Base-by-base conservation (phyloP, 2,797 vertebrate genomes). In the Schizopygopsis pylzovi region DNA sequence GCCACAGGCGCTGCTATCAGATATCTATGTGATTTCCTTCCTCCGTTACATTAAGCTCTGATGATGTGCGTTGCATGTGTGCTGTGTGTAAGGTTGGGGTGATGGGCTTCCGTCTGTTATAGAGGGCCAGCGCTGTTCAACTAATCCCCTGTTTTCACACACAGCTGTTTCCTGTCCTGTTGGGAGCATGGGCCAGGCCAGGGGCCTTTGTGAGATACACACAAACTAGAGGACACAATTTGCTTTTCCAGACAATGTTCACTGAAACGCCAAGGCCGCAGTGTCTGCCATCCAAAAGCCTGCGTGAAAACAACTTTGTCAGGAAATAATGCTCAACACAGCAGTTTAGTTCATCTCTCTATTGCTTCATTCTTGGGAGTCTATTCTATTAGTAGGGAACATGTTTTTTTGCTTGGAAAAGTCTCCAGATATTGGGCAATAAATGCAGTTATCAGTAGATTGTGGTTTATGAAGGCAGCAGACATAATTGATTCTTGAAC, bases 231-330 rank as follows among this genome's bases (percentile, higher is more conserved):
- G 80, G 90, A 89, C 92, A 90, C 91, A 90, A 92, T 85, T 86
- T 91, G 85, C 91, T 93, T 90, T 93, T 92, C 88, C 67, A 89
- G 84, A 90, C 90, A 91, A 89, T 90, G 56, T 75, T 79, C 86
- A 89, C 79, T 88, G 84, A 87, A 90, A 87, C 80, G 54, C 86
- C 90, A 90, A 92, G 93, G 93, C 92, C 92, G 92, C 90, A 89
- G 81, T 83, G 88, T 82, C 84, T 86, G 76, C 82, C 80, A 87
- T 79, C 28, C 67, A 83, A 84, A 89, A 61, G 49, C 54, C 56
- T 82, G 82, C 49, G 5, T 82, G 80, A 79, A 82, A 88, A 82
- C 79, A 86, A 86, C 72, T 73, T 56, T 12, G 86, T 79, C 87
- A 89, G 90, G 89, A 89, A 89, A 86, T 86, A 81, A 80, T 85